Evolutionary conservation across 2,113 vertebrate species (phyloP), one percentile per base, ranked within the genome.

Genomic region (Gavia stellata): DNA sequence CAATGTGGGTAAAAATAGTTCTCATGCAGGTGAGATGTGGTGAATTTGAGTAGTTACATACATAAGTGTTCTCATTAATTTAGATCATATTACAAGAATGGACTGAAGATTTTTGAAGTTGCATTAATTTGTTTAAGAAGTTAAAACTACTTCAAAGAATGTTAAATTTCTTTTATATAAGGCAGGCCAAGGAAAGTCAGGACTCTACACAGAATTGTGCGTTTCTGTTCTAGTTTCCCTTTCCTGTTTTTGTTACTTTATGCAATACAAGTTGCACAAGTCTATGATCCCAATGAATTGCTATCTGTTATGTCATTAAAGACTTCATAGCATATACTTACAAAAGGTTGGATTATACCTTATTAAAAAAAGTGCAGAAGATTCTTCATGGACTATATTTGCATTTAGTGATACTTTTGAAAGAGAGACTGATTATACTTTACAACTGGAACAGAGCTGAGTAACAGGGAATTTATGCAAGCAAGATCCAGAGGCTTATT

Each of bases 171-270:
- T 68, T 68, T 79, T 16, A 6, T 66, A 2, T 25, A 17, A 67
- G 28, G 14, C 8, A 55, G 40, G 11, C 31, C 53, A 25, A 87
- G 9, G 14, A 44, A 42, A 49, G 28, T 5, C 21, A 59, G 31
- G 17, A 29, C 10, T 3, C 1, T 56, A 13, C 17, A 29, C 3
- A 0, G 2, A 52, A 34, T 16, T 19, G 6, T 33, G 1, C 3
- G 2, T 36, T 59, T 77, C 47, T 42, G 7, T 53, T 65, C 49
- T 52, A 14, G 3, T 42, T 91, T 74, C 11, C 10, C 15, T 68
- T 73, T 44, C 17, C 21, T 53, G 29, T 3, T 34, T 71, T 63
- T 61, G 28, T 50, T 26, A 12, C 12, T 63, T 68, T 17, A 14
- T n/a, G 16, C 28, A n/a, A 14, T 29, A 11, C 1, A 17, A 44